Evolutionary conservation across 2,797 vertebrate genomes (phyloP), one percentile per base, ranked within the genome.

Genomic region (Myotis vivesi): DNA sequence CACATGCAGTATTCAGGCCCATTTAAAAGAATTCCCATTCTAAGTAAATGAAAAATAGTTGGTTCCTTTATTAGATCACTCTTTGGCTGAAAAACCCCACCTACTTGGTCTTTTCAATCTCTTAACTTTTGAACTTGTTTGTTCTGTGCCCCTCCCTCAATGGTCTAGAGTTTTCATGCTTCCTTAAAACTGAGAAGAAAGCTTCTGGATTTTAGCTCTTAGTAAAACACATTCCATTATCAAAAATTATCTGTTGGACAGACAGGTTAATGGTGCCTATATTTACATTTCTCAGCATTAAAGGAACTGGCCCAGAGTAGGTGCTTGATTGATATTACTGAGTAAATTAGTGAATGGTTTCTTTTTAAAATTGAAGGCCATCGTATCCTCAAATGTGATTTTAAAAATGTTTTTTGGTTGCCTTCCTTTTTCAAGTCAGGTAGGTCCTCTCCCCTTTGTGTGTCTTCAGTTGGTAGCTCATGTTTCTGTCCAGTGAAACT

Each of bases 11-110:
- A 3, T 69, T 41, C 38, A 92, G 68, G 11, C 23, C 49, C 33
- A 46, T 77, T 95, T 73, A 36, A 80, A 84, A 94, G 11, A 79
- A 62, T 57, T 89, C 87, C 66, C 49, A 71, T 15, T 53, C 25
- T 76, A 62, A 62, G 38, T 75, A 94, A 95, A 82, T 95, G 77
- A 73, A 79, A 92, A 91, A 53, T 81, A 83, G 15, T 49, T 69
- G 59, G n/a, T 76, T n/a, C 44, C 22, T 76, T 59, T 87, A 5
- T 92, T 51, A 91, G 59, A 64, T 91, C 11, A 55, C 73, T 49
- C 46, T 72, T 75, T 41, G 36, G 36, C 22, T 49, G 57, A 89
- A 80, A 79, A 64, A 9, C 8, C 0, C 33, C 20, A 28, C 62
- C 16, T 57, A 41, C 36, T 66, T 95, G 76, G 75, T 94, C 73